Evolutionary conservation across 2,113 vertebrate genomes (phyloP), one percentile per base, ranked within the genome.

Genomic region (Oncorhynchus nerka): DNA sequence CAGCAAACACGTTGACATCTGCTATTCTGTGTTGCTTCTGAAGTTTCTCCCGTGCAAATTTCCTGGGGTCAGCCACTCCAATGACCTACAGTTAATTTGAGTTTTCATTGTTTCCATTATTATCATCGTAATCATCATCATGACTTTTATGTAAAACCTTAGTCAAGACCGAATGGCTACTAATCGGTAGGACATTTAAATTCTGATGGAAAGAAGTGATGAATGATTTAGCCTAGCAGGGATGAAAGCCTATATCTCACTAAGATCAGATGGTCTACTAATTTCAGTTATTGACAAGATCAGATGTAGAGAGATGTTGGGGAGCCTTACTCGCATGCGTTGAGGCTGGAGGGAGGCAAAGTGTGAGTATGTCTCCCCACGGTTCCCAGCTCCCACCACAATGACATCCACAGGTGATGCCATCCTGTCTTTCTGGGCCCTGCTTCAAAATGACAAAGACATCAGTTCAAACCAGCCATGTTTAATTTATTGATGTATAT

Each of bases 61-160:
- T 76, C n/a, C 90, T 91, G 19, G 93, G 94, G 79, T 95, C 94
- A 34, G 93, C 94, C 26, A 95, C 91, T 66, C 92, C 94, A 39
- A 95, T 90, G 69, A 95, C 90, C 95, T 95, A 78, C 51, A 59
- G 12, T 24, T 5, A 4, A 26, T 5, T 64, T 20, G 16, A 13
- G 24, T 59, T n/a, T 75, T 57, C 39, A 20, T 67, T 67, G n/a
- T 16, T 70, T 13, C 15, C 51, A 19, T 55, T 55, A 19, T 55
- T 16, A 55, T 55, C 49, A 15, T 15, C 11, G 16, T 51, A 8
- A 51, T 16, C 12, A 55, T 16, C 39, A 45, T 55, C 51, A 55
- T 19, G 2, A 11, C 39, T 45, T 45, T 45, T 45, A 45, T 45
- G 39, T 45, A 45, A 45, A 45, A 45, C 39, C 51, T 55, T 55